Evolutionary conservation across 2,888 invertebrate species (phyloP).

Genomic region (Agriotes lineatus): DNA sequence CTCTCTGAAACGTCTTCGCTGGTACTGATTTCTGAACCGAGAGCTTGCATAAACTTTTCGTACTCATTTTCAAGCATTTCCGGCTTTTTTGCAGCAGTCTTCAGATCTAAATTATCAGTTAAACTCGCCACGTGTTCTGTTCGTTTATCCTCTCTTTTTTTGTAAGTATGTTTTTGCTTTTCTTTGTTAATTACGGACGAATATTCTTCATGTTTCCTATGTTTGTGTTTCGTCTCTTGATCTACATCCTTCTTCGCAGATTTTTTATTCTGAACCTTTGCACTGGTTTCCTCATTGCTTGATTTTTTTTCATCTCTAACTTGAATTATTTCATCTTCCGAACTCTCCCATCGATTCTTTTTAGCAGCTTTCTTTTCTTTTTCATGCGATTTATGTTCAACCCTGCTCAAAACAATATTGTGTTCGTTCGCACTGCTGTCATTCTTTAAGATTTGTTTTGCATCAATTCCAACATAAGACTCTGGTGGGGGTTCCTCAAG

Average conservation of each 20-base stretch:
- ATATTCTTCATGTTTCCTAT: neutral
- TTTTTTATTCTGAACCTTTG: neutral
- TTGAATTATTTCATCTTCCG: conserved; percentile 22
- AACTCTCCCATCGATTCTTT: conserved; percentile 27
- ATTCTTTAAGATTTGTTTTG: neutral
- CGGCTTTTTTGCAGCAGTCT: conserved; percentile 22
- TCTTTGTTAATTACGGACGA: neutral
- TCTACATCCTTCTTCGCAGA: too few species aligned
- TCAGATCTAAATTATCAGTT: conserved; percentile 9
- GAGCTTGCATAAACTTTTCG: conserved; percentile 72
- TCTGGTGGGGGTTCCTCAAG: neutral
- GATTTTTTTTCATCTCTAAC: neutral
- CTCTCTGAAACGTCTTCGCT: conserved; percentile 20
- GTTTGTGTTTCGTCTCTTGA: neutral
- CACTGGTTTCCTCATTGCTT: neutral
- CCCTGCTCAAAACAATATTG: neutral
- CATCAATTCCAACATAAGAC: neutral
- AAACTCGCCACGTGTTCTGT: neutral
- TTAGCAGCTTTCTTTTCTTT: neutral
- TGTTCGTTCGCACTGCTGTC: neutral
- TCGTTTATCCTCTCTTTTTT: neutral
- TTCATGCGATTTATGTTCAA: neutral
- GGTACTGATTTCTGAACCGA: conserved; percentile 59
- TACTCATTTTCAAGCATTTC: conserved; percentile 66
- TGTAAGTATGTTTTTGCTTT: neutral